Evolutionary conservation across 2,113 vertebrate species (phyloP), one percentile per base, ranked within the genome.

Genomic region (Oceanodroma tethys): DNA sequence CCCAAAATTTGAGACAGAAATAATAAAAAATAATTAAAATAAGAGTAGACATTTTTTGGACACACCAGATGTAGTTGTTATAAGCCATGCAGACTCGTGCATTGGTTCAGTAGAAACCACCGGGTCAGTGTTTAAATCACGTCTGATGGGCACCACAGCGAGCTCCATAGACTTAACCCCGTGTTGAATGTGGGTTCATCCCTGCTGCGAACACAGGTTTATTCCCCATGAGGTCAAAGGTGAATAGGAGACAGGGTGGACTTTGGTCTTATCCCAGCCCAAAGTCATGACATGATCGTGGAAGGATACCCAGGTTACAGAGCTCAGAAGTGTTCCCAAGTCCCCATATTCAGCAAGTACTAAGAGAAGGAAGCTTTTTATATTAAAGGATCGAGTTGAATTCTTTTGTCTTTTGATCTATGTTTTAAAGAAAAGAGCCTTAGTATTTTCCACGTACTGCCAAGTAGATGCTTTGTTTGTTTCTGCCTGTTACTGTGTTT

Each of bases 271-370:
- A 80, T 5, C 30, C 26, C 73, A 55, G 13, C 50, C 40, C 19
- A 38, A 66, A 75, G 13, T 16, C 16, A 30, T 0, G 2, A 80
- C 4, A 7, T 0, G 6, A 42, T 29, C 4, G 3, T 1, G 15
- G 15, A 58, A 53, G 6, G 9, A 43, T 3, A 59, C 30, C 6
- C 43, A 22, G n/a, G n/a, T 13, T 15, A 53, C 22, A 65, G 32
- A 40, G 53, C 25, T 86, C n/a, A 50, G 50, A 48, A 55, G 11
- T 7, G 7, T 30, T 43, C 52, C 38, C n/a, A 34, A 11, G 27
- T 27, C 16, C 27, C n/a, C 19, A 4, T 23, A 40, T 16, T 66
- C 55, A 58, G 11, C 50, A 79, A 32, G 40, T 50, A 20, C 15
- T 60, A 68, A 58, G 16, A 79, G 75, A 53, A 80, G 27, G 27